A percentile compares a stretch with the other conserved stretches of the same genome.
These are phyloP conservation scores for Bothrops jararaca DNA, from an alignment of 2,113 vertebrate species.

Conservation along the genomic window DNA sequence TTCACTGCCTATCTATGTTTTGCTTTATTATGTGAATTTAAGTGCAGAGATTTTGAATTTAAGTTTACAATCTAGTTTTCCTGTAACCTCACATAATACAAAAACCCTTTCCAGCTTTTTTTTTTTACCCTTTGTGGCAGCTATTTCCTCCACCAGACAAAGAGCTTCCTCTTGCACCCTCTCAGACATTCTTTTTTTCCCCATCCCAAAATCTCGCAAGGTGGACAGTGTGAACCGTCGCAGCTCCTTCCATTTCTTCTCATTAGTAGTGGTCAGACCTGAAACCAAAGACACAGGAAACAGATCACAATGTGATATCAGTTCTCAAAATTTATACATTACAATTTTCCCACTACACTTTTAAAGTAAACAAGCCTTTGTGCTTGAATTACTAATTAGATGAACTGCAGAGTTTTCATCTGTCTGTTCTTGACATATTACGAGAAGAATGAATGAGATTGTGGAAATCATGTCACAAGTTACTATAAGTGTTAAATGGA, in stretches of 20 bases:
- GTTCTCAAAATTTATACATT: not conserved
- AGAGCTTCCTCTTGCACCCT: conserved; percentile 59
- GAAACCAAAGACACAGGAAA: not conserved
- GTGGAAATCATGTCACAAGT: not conserved
- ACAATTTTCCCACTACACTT: not conserved
- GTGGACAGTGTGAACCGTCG: conserved; percentile 58
- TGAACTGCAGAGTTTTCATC: not conserved
- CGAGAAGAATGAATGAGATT: not conserved
- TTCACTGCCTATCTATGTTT: not conserved
- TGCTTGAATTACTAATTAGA: not conserved
- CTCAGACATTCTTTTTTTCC: conserved; percentile 52
- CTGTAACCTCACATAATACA: not conserved
- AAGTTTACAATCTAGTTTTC: not conserved
- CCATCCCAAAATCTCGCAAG: conserved; percentile 57
- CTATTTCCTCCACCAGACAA: conserved; percentile 44
- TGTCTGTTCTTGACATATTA: not conserved
- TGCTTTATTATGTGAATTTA: not conserved
- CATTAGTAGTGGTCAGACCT: conserved; percentile 52
- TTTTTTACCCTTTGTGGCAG: conserved; percentile 38
- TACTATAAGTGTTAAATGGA: not conserved
- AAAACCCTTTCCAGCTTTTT: not conserved
- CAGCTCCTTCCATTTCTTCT: conserved; percentile 57
- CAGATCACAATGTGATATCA: not conserved
- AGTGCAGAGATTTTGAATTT: not conserved
- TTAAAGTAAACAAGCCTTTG: not conserved